Conservation (phyloP, 2,797 vertebrate genomes). For the Telmatherina bonti region DNA sequence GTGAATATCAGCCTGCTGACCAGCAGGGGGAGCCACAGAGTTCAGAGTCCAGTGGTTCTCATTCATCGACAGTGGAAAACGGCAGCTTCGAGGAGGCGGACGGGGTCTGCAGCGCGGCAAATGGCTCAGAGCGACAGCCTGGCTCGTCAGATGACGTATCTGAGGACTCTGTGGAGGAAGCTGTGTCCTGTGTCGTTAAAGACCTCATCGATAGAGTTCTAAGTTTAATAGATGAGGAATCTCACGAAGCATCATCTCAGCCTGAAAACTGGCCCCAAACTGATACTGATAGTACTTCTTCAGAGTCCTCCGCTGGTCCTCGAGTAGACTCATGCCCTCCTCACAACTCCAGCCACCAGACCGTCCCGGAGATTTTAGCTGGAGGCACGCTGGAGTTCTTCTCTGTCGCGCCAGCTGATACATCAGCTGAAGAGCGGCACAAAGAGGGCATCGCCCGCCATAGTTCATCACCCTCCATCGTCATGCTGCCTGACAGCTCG, state of each 20-base stretch:
- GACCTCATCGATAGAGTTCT: slow-evolving; percentile 91
- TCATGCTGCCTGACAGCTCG: slow-evolving; percentile 83
- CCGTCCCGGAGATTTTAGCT: slow-evolving; percentile 83
- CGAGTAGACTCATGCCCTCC: slow-evolving; percentile 66
- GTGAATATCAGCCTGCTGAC: slow-evolving; percentile 89
- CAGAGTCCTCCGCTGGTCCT: slow-evolving; percentile 70
- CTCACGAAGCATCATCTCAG: slow-evolving; percentile 61
- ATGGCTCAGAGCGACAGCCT: slow-evolving; percentile 55
- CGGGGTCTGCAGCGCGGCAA: slow-evolving; percentile 71
- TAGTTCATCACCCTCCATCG: slow-evolving; percentile 93
- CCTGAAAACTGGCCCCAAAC: slow-evolving; percentile 81
- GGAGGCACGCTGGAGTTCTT: slow-evolving; percentile 88
- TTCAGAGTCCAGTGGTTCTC: slow-evolving; percentile 93
- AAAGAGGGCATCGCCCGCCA: slow-evolving; percentile 87
- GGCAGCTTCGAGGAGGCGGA: slow-evolving; percentile 93
- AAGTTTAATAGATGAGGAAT: slow-evolving; percentile 79
- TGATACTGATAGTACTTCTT: slow-evolving; percentile 84
- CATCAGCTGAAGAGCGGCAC: slow-evolving; percentile 66
- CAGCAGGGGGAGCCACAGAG: slow-evolving; percentile 91
- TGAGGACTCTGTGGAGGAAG: slow-evolving; percentile 86
- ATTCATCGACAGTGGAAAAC: slow-evolving; percentile 90
- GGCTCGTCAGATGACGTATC: slow-evolving; percentile 52
- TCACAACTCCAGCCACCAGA: slow-evolving; percentile 74
- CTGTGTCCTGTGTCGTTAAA: slow-evolving; percentile 87
- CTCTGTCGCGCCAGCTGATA: slow-evolving; percentile 73